Evolutionary conservation across 2,888 invertebrate species (phyloP).

Genomic region (Diloba caeruleocephala): DNA sequence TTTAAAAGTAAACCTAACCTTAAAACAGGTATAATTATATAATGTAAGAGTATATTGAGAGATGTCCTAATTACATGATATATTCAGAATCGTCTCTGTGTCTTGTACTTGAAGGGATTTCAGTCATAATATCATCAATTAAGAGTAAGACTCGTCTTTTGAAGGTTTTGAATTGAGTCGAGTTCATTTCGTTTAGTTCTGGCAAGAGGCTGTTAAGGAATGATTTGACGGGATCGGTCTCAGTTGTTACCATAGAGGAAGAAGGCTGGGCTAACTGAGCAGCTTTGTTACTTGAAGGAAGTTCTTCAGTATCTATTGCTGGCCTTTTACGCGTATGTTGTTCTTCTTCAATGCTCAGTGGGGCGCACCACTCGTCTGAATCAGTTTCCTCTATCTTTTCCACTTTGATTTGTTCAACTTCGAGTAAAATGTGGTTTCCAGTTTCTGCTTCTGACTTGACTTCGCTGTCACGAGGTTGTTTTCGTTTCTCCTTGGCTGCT

Average conservation of each 20-base stretch:
- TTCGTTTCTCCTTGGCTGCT: conserved; percentile 12
- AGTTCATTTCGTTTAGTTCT: conserved; percentile 57
- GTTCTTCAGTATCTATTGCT: conserved; percentile 8
- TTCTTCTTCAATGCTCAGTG: conserved; percentile 9
- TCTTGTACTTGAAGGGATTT: conserved; percentile 21
- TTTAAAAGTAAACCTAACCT: conserved; percentile 2
- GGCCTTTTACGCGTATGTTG: conserved; percentile 14
- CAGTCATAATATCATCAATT: conserved; percentile 48
- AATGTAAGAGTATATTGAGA: too few relatives aligned
- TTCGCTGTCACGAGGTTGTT: background rate
- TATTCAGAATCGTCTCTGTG: conserved; percentile 19
- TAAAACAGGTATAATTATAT: background rate
- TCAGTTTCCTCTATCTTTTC: conserved; percentile 18
- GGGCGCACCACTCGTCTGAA: background rate
- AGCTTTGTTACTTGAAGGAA: conserved; percentile 1
- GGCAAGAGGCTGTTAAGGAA: conserved; percentile 56
- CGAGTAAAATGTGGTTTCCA: background rate
- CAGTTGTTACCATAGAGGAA: background rate
- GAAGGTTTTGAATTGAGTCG: conserved; percentile 54
- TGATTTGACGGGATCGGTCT: conserved; percentile 36
- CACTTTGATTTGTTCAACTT: conserved; percentile 22
- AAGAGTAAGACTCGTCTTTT: conserved; percentile 54
- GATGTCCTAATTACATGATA: conserved; percentile 8
- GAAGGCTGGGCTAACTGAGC: conserved; percentile 13
- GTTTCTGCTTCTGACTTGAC: background rate